phyloP scores from a whole-genome alignment of 2,797 vertebrate genomes.

The Labroides dimidiatus region DNA sequence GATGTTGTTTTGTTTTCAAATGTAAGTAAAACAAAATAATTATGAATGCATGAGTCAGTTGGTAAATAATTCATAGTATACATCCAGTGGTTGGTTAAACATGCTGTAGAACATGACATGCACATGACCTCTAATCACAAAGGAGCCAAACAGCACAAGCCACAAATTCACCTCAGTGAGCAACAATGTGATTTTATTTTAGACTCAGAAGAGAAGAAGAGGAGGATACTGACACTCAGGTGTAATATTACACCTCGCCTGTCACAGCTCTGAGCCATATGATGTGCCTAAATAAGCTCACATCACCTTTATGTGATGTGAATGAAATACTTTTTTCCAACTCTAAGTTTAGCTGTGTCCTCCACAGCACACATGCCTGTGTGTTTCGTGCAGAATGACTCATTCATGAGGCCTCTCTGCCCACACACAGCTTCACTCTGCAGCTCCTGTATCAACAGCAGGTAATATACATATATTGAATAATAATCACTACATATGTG shows the following conservation, averaged over 20 bases:
- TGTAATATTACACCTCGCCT: slow-evolving; percentile 42
- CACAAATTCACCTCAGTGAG: slow-evolving; percentile 38
- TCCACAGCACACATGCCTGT: slow-evolving; percentile 56
- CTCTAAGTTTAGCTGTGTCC: slow-evolving; percentile 51
- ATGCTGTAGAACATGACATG: slow-evolving; percentile 24
- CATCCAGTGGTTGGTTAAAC: slow-evolving; percentile 49
- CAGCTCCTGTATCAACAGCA: slow-evolving; percentile 27
- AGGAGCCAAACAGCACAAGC: slow-evolving; percentile 18
- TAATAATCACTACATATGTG: slow-evolving; percentile 27
- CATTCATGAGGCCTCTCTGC: slow-evolving; percentile 63
- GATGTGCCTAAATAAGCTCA: slow-evolving; percentile 40
- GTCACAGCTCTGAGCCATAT: slow-evolving; percentile 42
- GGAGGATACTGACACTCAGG: slow-evolving; percentile 27
- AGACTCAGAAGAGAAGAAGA: slow-evolving; percentile 31
- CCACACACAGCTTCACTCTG: slow-evolving; percentile 59
- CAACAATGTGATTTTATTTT: slow-evolving; percentile 58
- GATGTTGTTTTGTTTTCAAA: slow-evolving; percentile 7
- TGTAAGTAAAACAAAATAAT: slow-evolving; percentile 30
- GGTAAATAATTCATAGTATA: slow-evolving; percentile 58
- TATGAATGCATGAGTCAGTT: slow-evolving; percentile 8
- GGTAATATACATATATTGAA: slow-evolving; percentile 31
- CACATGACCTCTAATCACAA: slow-evolving; percentile 43
- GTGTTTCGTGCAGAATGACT: slow-evolving; percentile 70
- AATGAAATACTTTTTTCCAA: slow-evolving; percentile 46
- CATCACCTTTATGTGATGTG: slow-evolving; percentile 41